A percentile compares a stretch with the other conserved stretches of the same genome.
These are phyloP conservation scores for Manduca sexta DNA, from an alignment of 1,140 invertebrate species.

Conservation along the genomic window DNA sequence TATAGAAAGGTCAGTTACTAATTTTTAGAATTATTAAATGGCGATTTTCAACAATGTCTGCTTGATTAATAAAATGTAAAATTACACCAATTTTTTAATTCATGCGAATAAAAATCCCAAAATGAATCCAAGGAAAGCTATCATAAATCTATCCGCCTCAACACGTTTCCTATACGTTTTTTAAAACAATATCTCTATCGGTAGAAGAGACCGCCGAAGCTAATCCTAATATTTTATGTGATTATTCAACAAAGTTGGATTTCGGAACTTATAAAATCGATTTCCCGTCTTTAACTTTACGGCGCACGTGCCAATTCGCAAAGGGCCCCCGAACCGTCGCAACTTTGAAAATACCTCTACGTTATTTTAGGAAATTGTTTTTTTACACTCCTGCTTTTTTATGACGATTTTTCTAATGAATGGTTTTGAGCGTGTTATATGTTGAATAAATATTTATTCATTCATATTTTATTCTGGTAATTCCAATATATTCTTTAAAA, in stretches of 20 bases:
- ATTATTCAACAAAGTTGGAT: constrained; percentile 3
- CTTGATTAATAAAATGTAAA: no score
- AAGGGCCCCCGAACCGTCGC: neutral
- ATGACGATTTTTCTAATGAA: no score
- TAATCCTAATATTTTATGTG: constrained; percentile 4
- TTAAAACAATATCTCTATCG: neutral
- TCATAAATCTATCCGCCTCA: no score
- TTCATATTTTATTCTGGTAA: no score
- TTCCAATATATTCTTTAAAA: no score
- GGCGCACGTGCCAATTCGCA: constrained; percentile 1
- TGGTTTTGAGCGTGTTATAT: neutral
- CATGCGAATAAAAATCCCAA: no score
- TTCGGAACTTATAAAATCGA: constrained; percentile 4
- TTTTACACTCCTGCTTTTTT: constrained; percentile 1
- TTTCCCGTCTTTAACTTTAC: constrained; percentile 2
- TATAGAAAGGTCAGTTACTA: no score
- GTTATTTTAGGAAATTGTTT: constrained; percentile 11
- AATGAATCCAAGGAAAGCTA: no score
- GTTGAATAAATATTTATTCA: neutral
- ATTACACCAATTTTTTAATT: no score
- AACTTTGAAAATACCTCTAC: constrained; percentile 11
- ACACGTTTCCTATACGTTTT: no score
- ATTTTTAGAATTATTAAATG: no score
- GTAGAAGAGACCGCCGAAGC: neutral
- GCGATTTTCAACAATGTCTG: no score